A percentile compares a stretch with the other conserved stretches of the same genome.
Evolutionary conservation across 1,140 invertebrate species (phyloP).

Genomic region (Diploscapter pachys): DNA sequence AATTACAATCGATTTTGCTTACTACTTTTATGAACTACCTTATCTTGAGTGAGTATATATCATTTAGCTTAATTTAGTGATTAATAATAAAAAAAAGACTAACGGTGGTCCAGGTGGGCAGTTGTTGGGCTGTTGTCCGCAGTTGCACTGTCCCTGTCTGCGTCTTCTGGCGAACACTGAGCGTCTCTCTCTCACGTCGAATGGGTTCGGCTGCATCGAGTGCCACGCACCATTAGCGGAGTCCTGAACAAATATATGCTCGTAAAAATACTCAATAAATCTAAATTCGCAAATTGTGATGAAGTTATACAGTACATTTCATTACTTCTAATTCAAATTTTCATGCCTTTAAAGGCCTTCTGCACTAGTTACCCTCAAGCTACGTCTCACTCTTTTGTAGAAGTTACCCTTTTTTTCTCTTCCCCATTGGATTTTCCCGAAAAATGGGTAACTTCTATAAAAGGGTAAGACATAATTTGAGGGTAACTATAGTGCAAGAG

Average conservation of each 20-base stretch:
- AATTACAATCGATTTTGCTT: too few species aligned
- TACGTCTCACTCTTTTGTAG: too few species aligned
- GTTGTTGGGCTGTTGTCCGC: constrained; percentile 19
- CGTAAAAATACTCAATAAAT: background rate
- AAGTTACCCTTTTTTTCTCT: too few species aligned
- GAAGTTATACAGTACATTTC: background rate
- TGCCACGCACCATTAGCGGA: constrained; percentile 28
- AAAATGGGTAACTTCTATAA: constrained; percentile 5
- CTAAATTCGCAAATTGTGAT: background rate
- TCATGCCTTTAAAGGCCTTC: too few species aligned
- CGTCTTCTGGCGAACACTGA: constrained; percentile 6
- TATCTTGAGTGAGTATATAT: too few species aligned
- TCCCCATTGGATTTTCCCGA: too few species aligned
- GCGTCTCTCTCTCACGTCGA: constrained; percentile 9
- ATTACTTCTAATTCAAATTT: too few species aligned
- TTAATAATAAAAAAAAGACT: too few species aligned
- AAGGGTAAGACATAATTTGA: background rate
- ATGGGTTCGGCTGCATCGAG: constrained; percentile 10
- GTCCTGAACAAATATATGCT: background rate
- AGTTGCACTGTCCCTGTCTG: constrained; percentile 31
- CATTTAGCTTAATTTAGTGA: too few species aligned
- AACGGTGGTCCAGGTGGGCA: constrained; percentile 35
- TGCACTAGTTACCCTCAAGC: too few species aligned
- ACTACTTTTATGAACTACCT: too few species aligned
- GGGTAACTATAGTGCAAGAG: too few species aligned